phyloP scores from a whole-genome alignment of 2,888 invertebrate species.

The Tuberolachnus salignus region DNA sequence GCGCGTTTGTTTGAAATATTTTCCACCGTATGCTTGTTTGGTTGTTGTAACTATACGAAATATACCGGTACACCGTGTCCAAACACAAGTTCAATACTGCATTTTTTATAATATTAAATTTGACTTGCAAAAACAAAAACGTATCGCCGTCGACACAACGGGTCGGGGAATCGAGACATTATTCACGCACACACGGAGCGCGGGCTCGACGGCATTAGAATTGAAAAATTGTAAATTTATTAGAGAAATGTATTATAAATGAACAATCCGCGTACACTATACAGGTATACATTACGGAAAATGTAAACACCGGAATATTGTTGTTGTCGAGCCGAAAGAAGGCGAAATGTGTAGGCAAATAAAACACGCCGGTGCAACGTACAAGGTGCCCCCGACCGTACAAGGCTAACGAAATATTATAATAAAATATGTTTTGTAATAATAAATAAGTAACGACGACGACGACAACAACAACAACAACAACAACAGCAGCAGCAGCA shows the following conservation, averaged over 20 bases:
- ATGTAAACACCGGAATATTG: no score
- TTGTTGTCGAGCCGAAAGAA: not conserved
- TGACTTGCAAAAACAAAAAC: not conserved
- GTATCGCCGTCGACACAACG: not conserved
- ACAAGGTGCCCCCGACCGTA: not conserved
- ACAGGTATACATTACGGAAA: no score
- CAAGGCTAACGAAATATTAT: not conserved
- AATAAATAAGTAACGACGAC: no score
- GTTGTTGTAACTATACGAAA: conserved; percentile 17
- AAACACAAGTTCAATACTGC: conserved; percentile 15
- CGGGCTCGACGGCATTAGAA: not conserved
- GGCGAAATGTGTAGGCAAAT: conserved; percentile 48
- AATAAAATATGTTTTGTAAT: no score
- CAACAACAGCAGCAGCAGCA: no score
- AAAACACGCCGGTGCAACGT: conserved; percentile 2
- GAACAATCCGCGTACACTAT: not conserved
- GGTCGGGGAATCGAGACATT: no score
- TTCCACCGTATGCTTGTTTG: not conserved
- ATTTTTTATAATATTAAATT: conserved; percentile 17
- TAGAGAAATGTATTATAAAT: not conserved
- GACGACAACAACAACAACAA: no score
- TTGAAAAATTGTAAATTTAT: not conserved
- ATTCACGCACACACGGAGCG: not conserved
- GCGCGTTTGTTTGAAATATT: conserved; percentile 1
- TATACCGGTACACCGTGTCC: not conserved